Evolutionary conservation across 2,797 vertebrate species (phyloP).

Genomic region (Bothrops alternatus): DNA sequence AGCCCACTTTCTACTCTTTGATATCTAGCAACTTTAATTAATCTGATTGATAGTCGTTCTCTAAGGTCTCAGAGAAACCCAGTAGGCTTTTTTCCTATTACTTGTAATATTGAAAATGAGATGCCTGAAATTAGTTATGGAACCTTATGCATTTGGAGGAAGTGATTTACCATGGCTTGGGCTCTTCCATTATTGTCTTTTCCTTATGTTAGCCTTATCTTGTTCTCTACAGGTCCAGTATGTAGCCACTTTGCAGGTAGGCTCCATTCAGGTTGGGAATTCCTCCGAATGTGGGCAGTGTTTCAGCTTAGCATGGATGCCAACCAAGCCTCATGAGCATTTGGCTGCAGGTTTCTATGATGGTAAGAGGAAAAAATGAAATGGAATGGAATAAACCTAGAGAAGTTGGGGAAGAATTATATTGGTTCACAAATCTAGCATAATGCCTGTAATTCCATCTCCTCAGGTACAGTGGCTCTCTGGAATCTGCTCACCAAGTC

Average conservation of each 20-base stretch:
- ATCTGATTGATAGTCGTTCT: not conserved
- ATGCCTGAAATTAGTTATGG: not conserved
- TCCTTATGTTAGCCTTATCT: not conserved
- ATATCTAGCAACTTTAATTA: not conserved
- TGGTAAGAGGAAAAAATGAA: constrained; percentile 69
- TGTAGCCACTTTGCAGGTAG: constrained; percentile 80
- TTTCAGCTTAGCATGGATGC: constrained; percentile 89
- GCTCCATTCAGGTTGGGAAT: constrained; percentile 78
- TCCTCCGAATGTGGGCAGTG: constrained; percentile 79
- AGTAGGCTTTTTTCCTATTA: not conserved
- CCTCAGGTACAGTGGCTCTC: constrained; percentile 83
- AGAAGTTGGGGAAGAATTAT: too few relatives aligned
- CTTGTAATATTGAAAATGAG: not conserved
- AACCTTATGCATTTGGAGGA: not conserved
- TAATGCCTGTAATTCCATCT: not conserved
- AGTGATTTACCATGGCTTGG: not conserved
- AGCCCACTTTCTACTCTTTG: not conserved
- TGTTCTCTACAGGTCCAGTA: constrained; percentile 72
- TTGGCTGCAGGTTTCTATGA: constrained; percentile 91
- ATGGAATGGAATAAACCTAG: not conserved
- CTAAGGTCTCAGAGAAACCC: not conserved
- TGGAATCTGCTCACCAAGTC: constrained; percentile 89
- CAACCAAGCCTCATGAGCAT: constrained; percentile 84
- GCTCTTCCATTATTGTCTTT: too few relatives aligned
- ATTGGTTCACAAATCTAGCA: not conserved